phyloP scores from a whole-genome alignment of 2,888 invertebrate species.

The Pterobdella sp. region DNA sequence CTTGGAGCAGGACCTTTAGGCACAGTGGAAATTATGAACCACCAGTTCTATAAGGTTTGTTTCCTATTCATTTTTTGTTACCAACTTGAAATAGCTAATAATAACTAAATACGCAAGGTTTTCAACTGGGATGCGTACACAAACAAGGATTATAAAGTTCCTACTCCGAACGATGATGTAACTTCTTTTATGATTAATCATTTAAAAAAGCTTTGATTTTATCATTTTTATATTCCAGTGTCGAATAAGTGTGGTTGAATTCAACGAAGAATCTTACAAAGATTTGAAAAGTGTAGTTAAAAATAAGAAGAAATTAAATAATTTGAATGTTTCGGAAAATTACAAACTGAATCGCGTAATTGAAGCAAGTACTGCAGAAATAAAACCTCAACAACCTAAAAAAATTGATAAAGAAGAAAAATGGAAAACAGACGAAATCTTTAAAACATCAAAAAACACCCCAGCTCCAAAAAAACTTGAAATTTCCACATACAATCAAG shows the following conservation, averaged over 20 bases:
- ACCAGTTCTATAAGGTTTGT: slow-evolving; percentile 16
- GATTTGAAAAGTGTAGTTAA: background rate
- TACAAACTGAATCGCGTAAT: background rate
- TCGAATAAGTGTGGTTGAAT: background rate
- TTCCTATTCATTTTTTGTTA: background rate
- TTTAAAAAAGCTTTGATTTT: no score
- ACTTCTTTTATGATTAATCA: no score
- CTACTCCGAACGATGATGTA: background rate
- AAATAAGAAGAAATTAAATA: background rate
- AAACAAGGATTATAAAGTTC: background rate
- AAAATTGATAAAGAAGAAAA: background rate
- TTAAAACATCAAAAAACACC: no score
- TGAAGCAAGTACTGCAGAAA: background rate
- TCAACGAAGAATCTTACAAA: background rate
- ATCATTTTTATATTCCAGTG: background rate
- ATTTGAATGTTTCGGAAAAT: no score
- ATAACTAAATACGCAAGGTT: slow-evolving; percentile 1
- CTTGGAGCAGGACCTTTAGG: slow-evolving; percentile 16
- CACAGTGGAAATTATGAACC: slow-evolving; percentile 21
- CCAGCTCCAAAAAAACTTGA: no score
- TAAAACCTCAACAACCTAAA: background rate
- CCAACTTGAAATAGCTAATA: background rate
- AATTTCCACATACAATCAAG: no score
- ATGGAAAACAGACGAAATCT: no score
- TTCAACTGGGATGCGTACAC: slow-evolving; percentile 6